Percentiles rank a stretch among this genome's conserved stretches.
Conservation (phyloP, 2,797 vertebrate species). For the Urocyon cinereoargenteus region DNA sequence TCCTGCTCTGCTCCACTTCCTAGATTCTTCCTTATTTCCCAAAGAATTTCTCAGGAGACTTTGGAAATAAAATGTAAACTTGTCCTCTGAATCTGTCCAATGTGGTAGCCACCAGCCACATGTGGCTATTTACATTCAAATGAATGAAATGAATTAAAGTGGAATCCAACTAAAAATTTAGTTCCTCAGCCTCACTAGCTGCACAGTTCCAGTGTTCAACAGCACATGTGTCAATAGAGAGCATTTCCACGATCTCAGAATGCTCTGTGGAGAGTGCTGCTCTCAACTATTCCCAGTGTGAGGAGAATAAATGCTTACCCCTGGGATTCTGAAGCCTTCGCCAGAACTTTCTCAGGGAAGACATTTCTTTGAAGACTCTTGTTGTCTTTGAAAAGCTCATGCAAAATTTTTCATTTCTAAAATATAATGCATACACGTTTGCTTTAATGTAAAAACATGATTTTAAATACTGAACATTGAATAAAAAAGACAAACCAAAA, state of each 20-base stretch:
- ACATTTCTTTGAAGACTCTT: slow-evolving; percentile 10
- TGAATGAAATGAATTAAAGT: slow-evolving; percentile 27
- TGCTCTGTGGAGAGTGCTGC: accelerated
- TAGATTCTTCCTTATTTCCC: slow-evolving; percentile 23
- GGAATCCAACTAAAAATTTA: slow-evolving; percentile 6
- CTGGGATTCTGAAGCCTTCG: neutral
- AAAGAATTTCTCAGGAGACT: neutral
- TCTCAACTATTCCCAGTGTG: neutral
- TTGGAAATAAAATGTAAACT: neutral
- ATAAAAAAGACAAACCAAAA: neutral
- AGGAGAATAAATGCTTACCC: neutral
- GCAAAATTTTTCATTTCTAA: slow-evolving; percentile 26
- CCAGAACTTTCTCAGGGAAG: neutral
- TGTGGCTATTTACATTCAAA: slow-evolving; percentile 6
- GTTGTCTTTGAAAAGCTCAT: neutral
- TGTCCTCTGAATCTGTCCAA: neutral
- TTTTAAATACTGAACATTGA: neutral
- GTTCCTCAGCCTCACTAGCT: neutral
- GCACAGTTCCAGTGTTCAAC: neutral
- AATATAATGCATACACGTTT: neutral
- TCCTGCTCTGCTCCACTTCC: neutral
- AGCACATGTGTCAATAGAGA: neutral
- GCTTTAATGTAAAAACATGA: neutral
- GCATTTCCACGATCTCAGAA: neutral
- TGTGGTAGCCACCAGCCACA: neutral